phyloP scores from a whole-genome alignment of 2,888 invertebrate genomes.

The Limenitis camilla region DNA sequence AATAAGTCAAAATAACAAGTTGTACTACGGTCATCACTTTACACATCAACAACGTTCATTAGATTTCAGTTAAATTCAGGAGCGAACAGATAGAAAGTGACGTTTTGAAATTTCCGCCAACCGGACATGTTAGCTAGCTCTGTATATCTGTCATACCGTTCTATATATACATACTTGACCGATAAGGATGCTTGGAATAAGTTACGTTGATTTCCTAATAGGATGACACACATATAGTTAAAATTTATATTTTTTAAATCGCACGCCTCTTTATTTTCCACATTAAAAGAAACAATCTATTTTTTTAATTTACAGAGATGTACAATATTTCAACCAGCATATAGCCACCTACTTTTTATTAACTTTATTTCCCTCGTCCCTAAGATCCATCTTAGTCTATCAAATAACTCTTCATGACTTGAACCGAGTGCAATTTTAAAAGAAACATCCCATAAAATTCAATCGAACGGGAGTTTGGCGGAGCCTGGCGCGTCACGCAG shows the following conservation, averaged over 20 bases:
- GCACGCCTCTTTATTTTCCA: no score
- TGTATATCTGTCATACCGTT: neutral
- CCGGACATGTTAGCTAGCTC: conserved; percentile 13
- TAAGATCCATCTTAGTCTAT: neutral
- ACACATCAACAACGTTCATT: conserved; percentile 9
- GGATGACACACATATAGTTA: no score
- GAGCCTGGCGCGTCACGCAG: conserved; percentile 56
- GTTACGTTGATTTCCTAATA: no score
- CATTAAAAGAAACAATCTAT: no score
- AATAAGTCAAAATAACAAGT: no score
- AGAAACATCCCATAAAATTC: conserved; percentile 33
- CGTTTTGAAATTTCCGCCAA: conserved; percentile 24
- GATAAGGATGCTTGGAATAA: no score
- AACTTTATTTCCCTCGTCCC: neutral
- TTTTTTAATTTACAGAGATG: no score
- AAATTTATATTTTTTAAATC: no score
- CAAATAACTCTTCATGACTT: conserved; percentile 13
- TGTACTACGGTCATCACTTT: no score
- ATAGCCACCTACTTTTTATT: neutral
- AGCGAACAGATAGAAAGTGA: conserved; percentile 15
- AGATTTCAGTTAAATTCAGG: conserved; percentile 12
- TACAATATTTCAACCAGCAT: neutral
- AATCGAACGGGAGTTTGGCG: conserved; percentile 51
- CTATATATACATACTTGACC: neutral
- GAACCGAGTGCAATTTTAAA: conserved; percentile 34